Evolutionary conservation across 2,113 vertebrate species (phyloP), one percentile per base, ranked within the genome.

Genomic region (Podarcis cretensis): DNA sequence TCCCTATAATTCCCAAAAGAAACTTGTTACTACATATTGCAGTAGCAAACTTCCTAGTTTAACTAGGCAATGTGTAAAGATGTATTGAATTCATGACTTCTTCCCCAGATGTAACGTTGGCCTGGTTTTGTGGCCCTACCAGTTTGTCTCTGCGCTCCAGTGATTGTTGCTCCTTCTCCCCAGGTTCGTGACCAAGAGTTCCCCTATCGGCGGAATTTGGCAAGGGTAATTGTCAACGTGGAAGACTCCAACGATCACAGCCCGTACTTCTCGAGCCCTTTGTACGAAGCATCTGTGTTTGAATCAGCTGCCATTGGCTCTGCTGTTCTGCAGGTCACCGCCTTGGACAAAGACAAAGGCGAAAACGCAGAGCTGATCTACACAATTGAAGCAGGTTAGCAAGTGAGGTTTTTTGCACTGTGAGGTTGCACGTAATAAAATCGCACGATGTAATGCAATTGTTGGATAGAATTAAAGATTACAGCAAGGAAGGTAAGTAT

Each of bases 161-260:
- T 37, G 18, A 40, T 8, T 78, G 4, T 71, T 83, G 25, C 30
- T 5, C 63, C 14, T 81, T 96, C 95, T 93, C 81, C 84, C 10
- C 92, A 99, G 99, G 99, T 99, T 84, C 98, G 99, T 94, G 99
- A 99, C 96, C 98, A 99, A 95, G 99, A 99, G 92, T 99, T 99
- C 88, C 98, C 99, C 2, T 99, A 99, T 37, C 97, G 98, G 92
- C 98, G 98, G 93, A 99, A 98, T 91, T 92, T 99, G 95, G 98
- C 97, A 78, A 98, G 99, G 57, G 98, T 99, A 54, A 94, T 98
- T 43, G 96, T 99, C 87, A 98, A 98, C 57, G 98, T 99, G 89
- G 98, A 99, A 90, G 99, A 99, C 89, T 97, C 98, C 78, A 99
- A 99, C 66, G 99, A 99, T 92, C 98, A 99, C 68, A 98, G 98